Evolutionary conservation across 2,888 invertebrate genomes (phyloP), one percentile per base, ranked within the genome.

Genomic region (Philhelius pedissequus): DNA sequence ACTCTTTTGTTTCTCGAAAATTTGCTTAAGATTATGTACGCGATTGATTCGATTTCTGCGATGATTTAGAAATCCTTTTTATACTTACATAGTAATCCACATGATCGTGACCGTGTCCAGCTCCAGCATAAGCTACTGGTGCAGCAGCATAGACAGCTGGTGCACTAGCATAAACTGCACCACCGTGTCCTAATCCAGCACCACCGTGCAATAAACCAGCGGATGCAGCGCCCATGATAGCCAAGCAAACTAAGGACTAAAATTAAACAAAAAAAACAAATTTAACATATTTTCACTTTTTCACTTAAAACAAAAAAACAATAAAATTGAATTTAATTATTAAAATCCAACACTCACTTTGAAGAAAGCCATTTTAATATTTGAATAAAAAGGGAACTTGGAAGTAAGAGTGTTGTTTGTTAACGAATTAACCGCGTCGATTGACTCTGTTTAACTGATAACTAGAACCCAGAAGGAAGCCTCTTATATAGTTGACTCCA

Each of bases 401-500:
- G 54, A 15, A 64, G 74, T 78, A 66, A 70, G 56, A 43, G 60
- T 60, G 79, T 60, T 32, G n/a, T 38, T 68, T 87, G 84, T 84
- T 86, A 83, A 56, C 78, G 80, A 75, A 87, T 81, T 86, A 87
- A 87, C 83, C 87, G 87, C 87, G 87, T 90, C 89, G 89, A 90
- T 89, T 89, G 90, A 89, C 90, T 90, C 89, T 87, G 90, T 88
- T 89, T 90, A 90, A 92, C 91, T 92, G 92, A 91, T 92, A 91
- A 91, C 90, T 91, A 91, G 91, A 91, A 91, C 90, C 89, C 89
- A 90, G 90, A 90, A 91, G 90, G 89, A 90, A 89, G 89, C 90
- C 88, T 89, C 90, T 90, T 91, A 91, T 91, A 91, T 90, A 91
- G 89, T 88, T 88, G 90, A 89, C 91, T 90, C 90, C 90, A 90